Evolutionary conservation across 2,113 vertebrate genomes (phyloP).

Genomic region (Formicarius rufipectus): DNA sequence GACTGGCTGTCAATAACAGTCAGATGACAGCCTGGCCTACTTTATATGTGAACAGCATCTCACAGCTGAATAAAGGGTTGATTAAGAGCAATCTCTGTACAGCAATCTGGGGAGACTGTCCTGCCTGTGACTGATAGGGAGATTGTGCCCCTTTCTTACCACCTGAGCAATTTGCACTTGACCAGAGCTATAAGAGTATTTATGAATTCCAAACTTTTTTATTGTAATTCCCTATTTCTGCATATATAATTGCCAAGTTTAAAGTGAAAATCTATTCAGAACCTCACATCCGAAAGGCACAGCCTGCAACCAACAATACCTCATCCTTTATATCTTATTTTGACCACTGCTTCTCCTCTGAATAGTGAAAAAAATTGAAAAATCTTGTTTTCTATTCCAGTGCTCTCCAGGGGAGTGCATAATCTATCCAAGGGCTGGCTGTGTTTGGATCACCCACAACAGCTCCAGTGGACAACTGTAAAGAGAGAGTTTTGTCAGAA

Average conservation of each 20-base stretch:
- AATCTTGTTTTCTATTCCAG: background rate
- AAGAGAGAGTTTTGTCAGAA: background rate
- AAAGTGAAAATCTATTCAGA: background rate
- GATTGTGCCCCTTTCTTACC: background rate
- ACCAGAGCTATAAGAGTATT: background rate
- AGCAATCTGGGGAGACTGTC: conserved; percentile 4
- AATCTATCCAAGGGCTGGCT: background rate
- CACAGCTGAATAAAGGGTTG: background rate
- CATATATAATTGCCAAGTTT: background rate
- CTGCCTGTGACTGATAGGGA: background rate
- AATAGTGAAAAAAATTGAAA: background rate
- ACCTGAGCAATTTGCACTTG: background rate
- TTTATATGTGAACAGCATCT: conserved; percentile 16
- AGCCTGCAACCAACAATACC: background rate
- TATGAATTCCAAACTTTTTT: background rate
- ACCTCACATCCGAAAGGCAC: background rate
- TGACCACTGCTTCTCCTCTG: background rate
- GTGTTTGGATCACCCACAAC: background rate
- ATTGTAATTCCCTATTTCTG: background rate
- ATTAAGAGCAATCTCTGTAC: conserved; percentile 11
- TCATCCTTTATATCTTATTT: background rate
- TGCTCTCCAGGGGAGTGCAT: background rate
- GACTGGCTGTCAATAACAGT: background rate
- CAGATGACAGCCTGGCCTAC: background rate
- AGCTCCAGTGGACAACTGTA: background rate